Evolutionary conservation across 1,140 invertebrate species (phyloP).

Genomic region (Pseudomyrmex gracilis): DNA sequence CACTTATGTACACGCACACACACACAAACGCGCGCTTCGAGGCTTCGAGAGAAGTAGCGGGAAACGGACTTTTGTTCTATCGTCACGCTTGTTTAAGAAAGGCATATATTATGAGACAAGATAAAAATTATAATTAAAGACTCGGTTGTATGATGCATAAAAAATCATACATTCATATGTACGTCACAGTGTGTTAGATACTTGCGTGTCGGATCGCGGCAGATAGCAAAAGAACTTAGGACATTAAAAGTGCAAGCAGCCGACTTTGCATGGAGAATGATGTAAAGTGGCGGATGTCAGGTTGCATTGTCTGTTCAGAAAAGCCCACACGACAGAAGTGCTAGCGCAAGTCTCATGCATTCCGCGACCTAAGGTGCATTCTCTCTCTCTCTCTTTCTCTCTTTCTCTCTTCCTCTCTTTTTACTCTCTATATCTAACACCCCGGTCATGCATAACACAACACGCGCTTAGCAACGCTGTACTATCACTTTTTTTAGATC

Average conservation of each 20-base stretch:
- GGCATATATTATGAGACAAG: too few relatives aligned
- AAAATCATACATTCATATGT: neutral
- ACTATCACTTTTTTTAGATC: neutral
- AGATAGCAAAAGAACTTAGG: conserved; percentile 20
- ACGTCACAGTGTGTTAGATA: too few relatives aligned
- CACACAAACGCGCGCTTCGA: too few relatives aligned
- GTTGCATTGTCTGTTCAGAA: conserved; percentile 63
- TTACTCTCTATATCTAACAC: conserved; percentile 39
- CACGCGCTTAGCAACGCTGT: conserved; percentile 26
- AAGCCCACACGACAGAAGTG: conserved; percentile 8
- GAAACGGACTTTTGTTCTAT: neutral
- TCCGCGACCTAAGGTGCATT: conserved; percentile 38
- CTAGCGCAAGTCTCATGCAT: conserved; percentile 34
- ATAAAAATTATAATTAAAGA: too few relatives aligned
- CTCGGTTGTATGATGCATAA: too few relatives aligned
- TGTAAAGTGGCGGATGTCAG: conserved; percentile 68
- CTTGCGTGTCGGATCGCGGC: neutral
- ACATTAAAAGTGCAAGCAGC: conserved; percentile 50
- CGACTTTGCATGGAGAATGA: conserved; percentile 10
- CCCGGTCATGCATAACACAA: conserved; percentile 60
- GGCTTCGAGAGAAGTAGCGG: neutral
- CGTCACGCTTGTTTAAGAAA: neutral
- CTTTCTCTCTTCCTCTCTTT: too few relatives aligned
- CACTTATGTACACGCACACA: too few relatives aligned
- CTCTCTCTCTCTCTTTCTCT: neutral